Evolutionary conservation across 2,888 invertebrate species (phyloP), one percentile per base, ranked within the genome.

Genomic region (Arge pagana): DNA sequence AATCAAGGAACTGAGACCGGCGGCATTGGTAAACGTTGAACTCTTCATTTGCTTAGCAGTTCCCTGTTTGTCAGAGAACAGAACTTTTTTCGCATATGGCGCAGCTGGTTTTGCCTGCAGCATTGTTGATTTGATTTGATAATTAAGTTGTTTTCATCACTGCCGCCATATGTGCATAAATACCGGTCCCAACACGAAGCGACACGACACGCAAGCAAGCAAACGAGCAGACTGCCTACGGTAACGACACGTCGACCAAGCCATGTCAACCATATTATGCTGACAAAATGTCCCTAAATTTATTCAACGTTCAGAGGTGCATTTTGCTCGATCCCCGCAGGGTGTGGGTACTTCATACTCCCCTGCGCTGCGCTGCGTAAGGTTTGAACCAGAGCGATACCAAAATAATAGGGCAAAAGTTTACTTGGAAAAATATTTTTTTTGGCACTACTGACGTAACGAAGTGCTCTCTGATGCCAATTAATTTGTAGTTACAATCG

Each of bases 1-100:
- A 71, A 99, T 88, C 68, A 98, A 84, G 71, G 89, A 90, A 74
- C 84, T 85, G 62, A 85, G 82, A 68, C 86, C 87, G 70, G 85
- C 79, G 68, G 80, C 81, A 65, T 78, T 81, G 66, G 79, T 80
- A 65, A 81, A 65, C 66, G 72, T 71, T 28, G 72, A 70, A 10
- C 69, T 66, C 55, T 75, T 76, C 67, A 74, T 70, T 60, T 76
- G 75, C 62, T 72, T 74, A n/a, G 68, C 58, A 18, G 70, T 53
- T 18, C 65, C 56, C 55, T 70, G 73, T 63, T 74, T 74, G 52
- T 74, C 71, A 43, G 69, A 67, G 50, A 72, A 70, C 64, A 71
- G 65, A 51, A 71, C 59, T 64, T 73, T 72, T 58, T 69, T 72
- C 50, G 66, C 54, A 56, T 63, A 64, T 56, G 68, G 58, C 58